Evolutionary conservation across 2,888 invertebrate genomes (phyloP).

Genomic region (Chloroclysta siterata): DNA sequence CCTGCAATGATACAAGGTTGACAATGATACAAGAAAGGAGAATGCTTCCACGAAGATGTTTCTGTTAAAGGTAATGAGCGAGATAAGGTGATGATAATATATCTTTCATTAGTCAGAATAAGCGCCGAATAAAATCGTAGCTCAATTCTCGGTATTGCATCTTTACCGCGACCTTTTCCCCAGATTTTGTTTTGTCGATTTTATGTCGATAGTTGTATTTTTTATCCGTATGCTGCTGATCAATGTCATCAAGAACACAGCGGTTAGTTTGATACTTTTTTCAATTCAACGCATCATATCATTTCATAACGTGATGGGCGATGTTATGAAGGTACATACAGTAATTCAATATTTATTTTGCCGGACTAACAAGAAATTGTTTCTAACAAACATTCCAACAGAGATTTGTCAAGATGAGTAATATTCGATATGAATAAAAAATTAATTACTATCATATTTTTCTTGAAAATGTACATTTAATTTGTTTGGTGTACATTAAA

Average conservation of each 20-base stretch:
- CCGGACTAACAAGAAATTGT: conserved; percentile 4
- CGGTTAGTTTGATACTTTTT: background rate
- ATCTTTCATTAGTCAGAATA: conserved; percentile 52
- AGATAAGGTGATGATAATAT: conserved; percentile 59
- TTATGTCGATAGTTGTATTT: conserved; percentile 16
- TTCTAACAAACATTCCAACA: background rate
- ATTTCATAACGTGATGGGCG: too few relatives aligned
- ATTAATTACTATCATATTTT: background rate
- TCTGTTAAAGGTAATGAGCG: conserved; percentile 56
- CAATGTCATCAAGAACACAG: conserved; percentile 8
- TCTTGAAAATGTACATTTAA: background rate
- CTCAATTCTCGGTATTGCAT: conserved; percentile 36
- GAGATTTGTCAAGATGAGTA: background rate
- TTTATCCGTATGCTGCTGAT: conserved; percentile 12
- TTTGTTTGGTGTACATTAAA: too few relatives aligned
- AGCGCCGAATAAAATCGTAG: conserved; percentile 42
- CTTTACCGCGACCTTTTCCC: conserved; percentile 37
- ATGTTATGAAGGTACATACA: background rate
- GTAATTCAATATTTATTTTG: conserved; percentile 10
- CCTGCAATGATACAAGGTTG: conserved; percentile 53
- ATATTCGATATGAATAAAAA: background rate
- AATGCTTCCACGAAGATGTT: conserved; percentile 54
- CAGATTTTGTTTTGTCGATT: conserved; percentile 26
- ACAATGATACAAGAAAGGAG: conserved; percentile 62
- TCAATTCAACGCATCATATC: background rate